A percentile compares a stretch with the other conserved stretches of the same genome.
phyloP scores from a whole-genome alignment of 2,113 vertebrate genomes.

The Irena cyanogastra region DNA sequence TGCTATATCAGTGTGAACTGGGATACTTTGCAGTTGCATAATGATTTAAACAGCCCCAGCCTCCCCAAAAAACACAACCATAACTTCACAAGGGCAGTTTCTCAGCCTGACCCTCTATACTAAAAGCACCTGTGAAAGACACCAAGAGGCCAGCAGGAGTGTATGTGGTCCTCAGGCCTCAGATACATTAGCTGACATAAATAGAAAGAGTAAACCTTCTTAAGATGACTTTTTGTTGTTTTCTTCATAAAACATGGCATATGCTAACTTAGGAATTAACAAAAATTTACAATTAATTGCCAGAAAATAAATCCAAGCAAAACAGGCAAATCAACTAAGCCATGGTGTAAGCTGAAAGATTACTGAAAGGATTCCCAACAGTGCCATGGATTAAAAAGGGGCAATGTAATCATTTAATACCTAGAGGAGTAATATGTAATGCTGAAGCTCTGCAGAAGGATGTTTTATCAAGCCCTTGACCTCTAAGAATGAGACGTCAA shows the following conservation, averaged over 20 bases:
- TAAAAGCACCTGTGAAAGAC: background rate
- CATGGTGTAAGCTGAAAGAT: background rate
- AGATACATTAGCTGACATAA: background rate
- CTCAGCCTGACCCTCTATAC: background rate
- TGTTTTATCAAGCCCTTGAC: background rate
- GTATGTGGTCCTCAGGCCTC: background rate
- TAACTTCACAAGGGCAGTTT: background rate
- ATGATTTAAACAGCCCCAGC: background rate
- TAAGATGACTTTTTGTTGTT: background rate
- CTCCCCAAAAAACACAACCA: background rate
- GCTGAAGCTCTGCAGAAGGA: background rate
- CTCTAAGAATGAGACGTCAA: background rate
- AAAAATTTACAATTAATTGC: background rate
- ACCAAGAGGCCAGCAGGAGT: background rate
- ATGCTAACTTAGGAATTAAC: background rate
- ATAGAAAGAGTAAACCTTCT: background rate
- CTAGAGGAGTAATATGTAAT: background rate
- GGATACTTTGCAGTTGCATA: background rate
- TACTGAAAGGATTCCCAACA: background rate
- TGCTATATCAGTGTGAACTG: background rate
- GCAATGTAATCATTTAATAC: background rate
- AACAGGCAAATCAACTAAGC: background rate
- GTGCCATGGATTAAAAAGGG: background rate
- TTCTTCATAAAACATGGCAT: background rate
- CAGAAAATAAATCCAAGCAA: background rate